Evolutionary conservation across 2,113 vertebrate genomes (phyloP).

Genomic region (Conger conger): DNA sequence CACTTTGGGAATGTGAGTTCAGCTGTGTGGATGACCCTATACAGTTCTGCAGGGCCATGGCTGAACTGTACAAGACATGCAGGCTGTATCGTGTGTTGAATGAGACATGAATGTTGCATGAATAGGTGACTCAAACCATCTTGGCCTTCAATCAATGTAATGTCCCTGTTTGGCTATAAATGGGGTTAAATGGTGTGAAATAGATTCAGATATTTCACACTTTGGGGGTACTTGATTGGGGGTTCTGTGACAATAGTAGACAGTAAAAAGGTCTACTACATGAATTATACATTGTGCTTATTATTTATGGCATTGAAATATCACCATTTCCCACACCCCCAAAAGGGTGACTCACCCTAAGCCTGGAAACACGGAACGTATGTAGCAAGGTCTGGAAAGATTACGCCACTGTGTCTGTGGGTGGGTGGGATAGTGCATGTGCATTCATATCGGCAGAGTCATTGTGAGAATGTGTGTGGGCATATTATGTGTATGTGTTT

Average conservation of each 20-base stretch:
- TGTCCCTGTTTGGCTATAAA: neutral
- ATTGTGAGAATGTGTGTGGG: too few species aligned
- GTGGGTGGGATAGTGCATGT: neutral
- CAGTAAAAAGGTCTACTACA: neutral
- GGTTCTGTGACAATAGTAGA: neutral
- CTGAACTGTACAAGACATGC: neutral
- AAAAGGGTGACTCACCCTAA: slow-evolving; percentile 48
- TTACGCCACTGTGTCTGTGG: too few species aligned
- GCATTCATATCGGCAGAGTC: too few species aligned
- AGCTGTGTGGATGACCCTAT: neutral
- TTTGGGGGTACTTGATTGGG: neutral
- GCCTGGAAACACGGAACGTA: slow-evolving; percentile 62
- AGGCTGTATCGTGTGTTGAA: neutral
- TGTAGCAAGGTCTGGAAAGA: slow-evolving; percentile 19
- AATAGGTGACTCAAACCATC: neutral
- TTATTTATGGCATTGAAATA: slow-evolving; percentile 58
- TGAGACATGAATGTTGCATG: neutral
- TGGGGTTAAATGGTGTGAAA: neutral
- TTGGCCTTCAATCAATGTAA: too few species aligned
- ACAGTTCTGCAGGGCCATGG: neutral
- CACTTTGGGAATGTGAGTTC: neutral
- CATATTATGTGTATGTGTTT: neutral
- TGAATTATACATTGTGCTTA: slow-evolving; percentile 22
- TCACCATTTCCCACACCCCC: slow-evolving; percentile 52
- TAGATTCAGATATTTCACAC: neutral